Base-by-base conservation (phyloP, 1,140 invertebrate species). In the Parapsyche elsis region DNA sequence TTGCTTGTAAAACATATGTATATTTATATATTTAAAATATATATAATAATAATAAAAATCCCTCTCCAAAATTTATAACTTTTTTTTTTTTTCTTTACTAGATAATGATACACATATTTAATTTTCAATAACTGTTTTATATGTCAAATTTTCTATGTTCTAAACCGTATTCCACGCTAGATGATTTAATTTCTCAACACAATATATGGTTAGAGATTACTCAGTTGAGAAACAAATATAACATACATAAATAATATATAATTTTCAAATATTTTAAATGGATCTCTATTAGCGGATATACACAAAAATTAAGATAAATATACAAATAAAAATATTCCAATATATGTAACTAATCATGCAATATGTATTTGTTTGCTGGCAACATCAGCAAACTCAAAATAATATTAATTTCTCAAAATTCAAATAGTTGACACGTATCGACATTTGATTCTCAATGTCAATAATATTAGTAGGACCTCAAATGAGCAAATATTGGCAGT, bases 401-500 rank as follows among this genome's bases (percentile, higher is more conserved):
- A 71, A 9, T 64, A 76, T 76, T 46, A 16, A 45, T 78, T 78
- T 70, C 24, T 73, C 71, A 44, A 78, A 78, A 78, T 78, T 78
- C 12, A 9, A 46, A 77, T 21, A 64, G 45, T 76, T 21, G 74
- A 24, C 49, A 46, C 14, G 70, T 76, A 53, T 30, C 10, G 12
- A 46, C 16, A 75, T 38, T 12, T 19, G 23, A 59, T 45, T 61
- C 70, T 53, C 46, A 61, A 76, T 30, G 67, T 80, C 7, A 59
- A 49, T 24, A 67, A 75, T 61, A 73, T 79, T 53, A 77, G 44
- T 77, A 80, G 21, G 19, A 38, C 49, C 64, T 23, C 74, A 64
- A 74, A 79, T 80, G 81, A 83, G 80, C 82, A 83, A 80, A 80
- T 71, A 79, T 83, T 80, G 81, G 81, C 81, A 83, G 81, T 83